phyloP scores from a whole-genome alignment of 2,113 vertebrate species.

The Sturnus vulgaris region DNA sequence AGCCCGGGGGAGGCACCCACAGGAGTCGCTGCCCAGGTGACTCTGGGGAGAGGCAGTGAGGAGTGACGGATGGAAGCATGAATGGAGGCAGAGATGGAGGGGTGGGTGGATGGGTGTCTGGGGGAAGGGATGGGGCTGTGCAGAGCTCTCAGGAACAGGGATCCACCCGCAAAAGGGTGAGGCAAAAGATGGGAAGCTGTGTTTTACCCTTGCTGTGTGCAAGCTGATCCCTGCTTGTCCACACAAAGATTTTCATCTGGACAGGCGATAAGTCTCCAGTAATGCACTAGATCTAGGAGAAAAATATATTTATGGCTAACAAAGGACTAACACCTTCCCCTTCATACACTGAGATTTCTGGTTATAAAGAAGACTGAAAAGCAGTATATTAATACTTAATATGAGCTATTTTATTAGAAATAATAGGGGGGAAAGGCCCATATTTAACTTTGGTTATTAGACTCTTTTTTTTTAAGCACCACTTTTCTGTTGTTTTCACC shows the following conservation, averaged over 20 bases:
- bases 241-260: background rate
- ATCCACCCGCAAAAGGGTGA: background rate
- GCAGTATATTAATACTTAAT: background rate
- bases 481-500: background rate
- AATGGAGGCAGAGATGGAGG: background rate
- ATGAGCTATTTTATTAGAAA: background rate
- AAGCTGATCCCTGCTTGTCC: background rate
- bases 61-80: background rate
- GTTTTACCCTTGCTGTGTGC: background rate
- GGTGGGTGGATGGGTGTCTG: background rate
- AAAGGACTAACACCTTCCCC: background rate
- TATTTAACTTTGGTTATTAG: background rate
- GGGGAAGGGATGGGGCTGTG: background rate
- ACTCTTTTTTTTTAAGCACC: background rate
- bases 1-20: conserved; percentile 46
- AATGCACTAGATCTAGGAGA: background rate
- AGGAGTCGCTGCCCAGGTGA: conserved; percentile 60
- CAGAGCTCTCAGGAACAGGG: background rate
- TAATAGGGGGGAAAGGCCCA: background rate
- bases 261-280: background rate
- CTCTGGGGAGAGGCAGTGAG: background rate
- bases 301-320: background rate
- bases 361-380: background rate
- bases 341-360: background rate
- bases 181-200: background rate